Conservation (phyloP, 1,140 invertebrate genomes). For the Eulimnadia texana region DNA sequence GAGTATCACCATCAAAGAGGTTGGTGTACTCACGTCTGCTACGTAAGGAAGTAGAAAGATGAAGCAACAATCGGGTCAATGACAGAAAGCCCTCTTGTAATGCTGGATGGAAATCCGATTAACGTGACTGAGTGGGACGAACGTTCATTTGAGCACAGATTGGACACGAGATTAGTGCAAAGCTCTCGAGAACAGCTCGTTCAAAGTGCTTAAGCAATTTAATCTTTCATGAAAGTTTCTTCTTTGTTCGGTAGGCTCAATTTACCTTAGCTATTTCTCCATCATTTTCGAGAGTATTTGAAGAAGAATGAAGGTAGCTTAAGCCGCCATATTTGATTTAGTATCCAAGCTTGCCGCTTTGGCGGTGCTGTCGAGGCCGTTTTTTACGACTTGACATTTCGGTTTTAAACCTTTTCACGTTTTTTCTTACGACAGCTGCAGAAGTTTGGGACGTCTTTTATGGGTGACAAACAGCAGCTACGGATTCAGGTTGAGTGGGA, state of each 20-base stretch:
- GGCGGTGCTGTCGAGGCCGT: too few relatives aligned
- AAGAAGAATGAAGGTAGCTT: too few relatives aligned
- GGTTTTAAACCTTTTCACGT: too few relatives aligned
- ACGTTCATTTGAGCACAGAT: background rate
- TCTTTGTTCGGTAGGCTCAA: conserved; percentile 4
- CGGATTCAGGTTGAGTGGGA: conserved; percentile 72
- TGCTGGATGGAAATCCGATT: background rate
- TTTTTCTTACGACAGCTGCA: too few relatives aligned
- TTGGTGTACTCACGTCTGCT: conserved; percentile 27
- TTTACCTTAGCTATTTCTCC: conserved; percentile 15
- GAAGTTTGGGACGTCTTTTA: conserved; percentile 53
- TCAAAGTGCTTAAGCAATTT: background rate
- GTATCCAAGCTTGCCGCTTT: too few relatives aligned
- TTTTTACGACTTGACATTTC: too few relatives aligned
- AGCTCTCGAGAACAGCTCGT: background rate
- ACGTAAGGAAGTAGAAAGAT: too few relatives aligned
- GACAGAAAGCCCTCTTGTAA: background rate
- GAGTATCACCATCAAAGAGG: conserved; percentile 58
- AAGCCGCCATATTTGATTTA: too few relatives aligned
- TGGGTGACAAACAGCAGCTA: conserved; percentile 59
- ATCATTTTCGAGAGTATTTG: too few relatives aligned
- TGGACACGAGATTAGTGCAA: background rate
- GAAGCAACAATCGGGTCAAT: too few relatives aligned
- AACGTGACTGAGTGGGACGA: background rate
- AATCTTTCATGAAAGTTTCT: background rate